Conservation (phyloP, 2,113 vertebrate species). For the Cichladusa arquata region DNA sequence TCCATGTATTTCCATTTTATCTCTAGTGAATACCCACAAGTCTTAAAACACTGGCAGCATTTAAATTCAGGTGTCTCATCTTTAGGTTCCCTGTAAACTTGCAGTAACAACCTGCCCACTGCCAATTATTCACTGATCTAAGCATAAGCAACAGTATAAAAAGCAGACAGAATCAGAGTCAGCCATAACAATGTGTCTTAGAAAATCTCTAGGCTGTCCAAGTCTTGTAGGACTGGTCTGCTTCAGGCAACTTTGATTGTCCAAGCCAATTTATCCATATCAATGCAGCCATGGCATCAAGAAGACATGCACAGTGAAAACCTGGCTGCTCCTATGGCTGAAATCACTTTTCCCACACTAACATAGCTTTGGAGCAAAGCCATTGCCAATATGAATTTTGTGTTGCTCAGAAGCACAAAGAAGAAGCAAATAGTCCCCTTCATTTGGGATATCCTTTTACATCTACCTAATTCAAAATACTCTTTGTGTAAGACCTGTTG, state of each 20-base stretch:
- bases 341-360: not conserved
- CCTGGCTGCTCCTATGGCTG: not conserved
- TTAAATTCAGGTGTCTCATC: not conserved
- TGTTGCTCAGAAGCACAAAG: not conserved
- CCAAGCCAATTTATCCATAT: not conserved
- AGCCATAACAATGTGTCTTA: not conserved
- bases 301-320: not conserved
- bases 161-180: not conserved
- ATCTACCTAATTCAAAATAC: not conserved
- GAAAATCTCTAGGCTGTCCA: not conserved
- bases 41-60: not conserved
- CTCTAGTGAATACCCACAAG: not conserved
- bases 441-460: not conserved
- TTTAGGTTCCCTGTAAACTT: not conserved
- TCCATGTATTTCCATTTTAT: not conserved
- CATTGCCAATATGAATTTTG: not conserved
- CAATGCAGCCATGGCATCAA: not conserved
- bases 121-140: not conserved
- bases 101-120: not conserved
- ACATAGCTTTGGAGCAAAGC: not conserved
- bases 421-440: not conserved
- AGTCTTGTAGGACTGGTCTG: not conserved
- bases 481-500: not conserved
- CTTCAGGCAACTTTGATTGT: not conserved
- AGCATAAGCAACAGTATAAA: not conserved